Conservation (phyloP, 53 echinoderm and acorn worm species). For the Stichopus horrens region DNA sequence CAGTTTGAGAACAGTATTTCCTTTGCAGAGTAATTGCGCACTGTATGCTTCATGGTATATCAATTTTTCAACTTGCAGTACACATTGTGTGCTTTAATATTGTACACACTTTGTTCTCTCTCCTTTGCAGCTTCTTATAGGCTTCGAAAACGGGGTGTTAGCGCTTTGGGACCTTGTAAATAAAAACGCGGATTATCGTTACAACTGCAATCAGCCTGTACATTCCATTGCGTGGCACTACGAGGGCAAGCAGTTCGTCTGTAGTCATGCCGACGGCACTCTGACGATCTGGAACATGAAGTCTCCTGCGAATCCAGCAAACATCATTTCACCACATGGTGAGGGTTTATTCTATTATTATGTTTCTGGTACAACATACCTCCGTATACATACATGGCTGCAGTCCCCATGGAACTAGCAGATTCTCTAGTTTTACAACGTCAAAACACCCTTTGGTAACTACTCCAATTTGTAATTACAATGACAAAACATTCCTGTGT, state of each 20-base stretch:
- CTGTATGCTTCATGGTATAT: too few relatives aligned
- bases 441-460: too few relatives aligned
- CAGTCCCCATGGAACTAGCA: too few relatives aligned
- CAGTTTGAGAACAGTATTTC: too few relatives aligned
- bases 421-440: too few relatives aligned
- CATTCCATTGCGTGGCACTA: slow-evolving; percentile 92
- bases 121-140: slow-evolving; percentile 84
- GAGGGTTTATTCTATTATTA: not conserved
- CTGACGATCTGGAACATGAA: slow-evolving; percentile 94
- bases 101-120: not conserved
- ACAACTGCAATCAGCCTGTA: slow-evolving; percentile 89
- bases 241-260: slow-evolving; percentile 93
- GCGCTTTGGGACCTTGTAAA: slow-evolving; percentile 93
- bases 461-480: too few relatives aligned
- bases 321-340: slow-evolving; percentile 99
- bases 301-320: slow-evolving; percentile 76
- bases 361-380: not conserved
- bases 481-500: too few relatives aligned
- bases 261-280: slow-evolving; percentile 95
- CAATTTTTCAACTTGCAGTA: not conserved
- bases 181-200: slow-evolving; percentile 83
- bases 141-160: slow-evolving; percentile 93
- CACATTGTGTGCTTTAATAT: not conserved
- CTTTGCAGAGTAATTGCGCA: too few relatives aligned
- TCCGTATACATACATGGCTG: not conserved